phyloP scores from a whole-genome alignment of 2,888 invertebrate genomes.

The Scotopteryx bipunctaria region DNA sequence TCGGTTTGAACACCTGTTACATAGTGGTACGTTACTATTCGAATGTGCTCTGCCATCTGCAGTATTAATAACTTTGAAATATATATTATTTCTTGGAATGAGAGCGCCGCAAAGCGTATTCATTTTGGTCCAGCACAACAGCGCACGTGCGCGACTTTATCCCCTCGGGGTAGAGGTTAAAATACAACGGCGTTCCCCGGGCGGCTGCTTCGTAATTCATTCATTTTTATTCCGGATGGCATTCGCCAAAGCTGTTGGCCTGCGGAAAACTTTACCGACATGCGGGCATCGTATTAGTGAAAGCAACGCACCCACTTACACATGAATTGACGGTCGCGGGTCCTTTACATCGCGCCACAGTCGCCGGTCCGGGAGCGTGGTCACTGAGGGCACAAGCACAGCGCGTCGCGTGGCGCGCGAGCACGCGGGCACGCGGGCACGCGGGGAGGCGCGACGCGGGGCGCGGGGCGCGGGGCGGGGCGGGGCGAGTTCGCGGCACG shows the following conservation, averaged over 20 bases:
- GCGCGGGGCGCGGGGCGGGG: constrained; percentile 38
- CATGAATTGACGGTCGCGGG: constrained; percentile 76
- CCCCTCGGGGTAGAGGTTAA: constrained; percentile 65
- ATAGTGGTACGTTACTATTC: constrained; percentile 40
- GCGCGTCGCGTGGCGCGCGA: constrained; percentile 37
- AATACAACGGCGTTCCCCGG: constrained; percentile 58
- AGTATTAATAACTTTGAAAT: constrained; percentile 43
- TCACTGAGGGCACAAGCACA: constrained; percentile 85
- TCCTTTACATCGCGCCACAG: constrained; percentile 84
- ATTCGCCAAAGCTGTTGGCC: constrained; percentile 54
- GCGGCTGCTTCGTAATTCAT: constrained; percentile 64
- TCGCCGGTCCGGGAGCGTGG: constrained; percentile 87
- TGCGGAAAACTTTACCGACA: constrained; percentile 66
- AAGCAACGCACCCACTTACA: constrained; percentile 78
- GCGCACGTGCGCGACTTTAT: constrained; percentile 74
- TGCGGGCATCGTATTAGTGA: constrained; percentile 57
- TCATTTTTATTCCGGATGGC: constrained; percentile 65
- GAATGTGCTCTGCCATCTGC: constrained; percentile 28
- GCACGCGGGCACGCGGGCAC: too few species aligned
- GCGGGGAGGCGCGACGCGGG: constrained; percentile 61
- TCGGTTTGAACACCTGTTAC: constrained; percentile 71
- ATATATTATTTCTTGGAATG: constrained; percentile 50
- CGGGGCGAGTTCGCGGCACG: constrained; percentile 46
- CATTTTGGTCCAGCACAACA: constrained; percentile 57
- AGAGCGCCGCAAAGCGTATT: constrained; percentile 51